phyloP scores from a whole-genome alignment of 1,140 invertebrate genomes.

The Littorina saxatilis region DNA sequence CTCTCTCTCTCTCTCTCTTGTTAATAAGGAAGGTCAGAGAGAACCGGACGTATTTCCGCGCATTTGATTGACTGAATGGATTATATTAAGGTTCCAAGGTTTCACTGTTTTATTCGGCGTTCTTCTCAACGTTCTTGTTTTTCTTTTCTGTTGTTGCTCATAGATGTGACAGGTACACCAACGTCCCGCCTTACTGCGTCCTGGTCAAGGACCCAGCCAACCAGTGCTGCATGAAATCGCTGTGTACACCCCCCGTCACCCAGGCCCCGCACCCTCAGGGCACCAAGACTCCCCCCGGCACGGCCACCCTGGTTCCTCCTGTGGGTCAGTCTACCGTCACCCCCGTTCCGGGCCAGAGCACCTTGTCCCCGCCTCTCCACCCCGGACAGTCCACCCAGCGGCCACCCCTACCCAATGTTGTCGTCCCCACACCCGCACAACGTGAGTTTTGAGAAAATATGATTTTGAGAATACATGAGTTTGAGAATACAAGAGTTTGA shows the following conservation, averaged over 20 bases:
- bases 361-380: background rate
- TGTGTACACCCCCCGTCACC: conserved; percentile 50
- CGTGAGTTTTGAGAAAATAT: too few relatives aligned
- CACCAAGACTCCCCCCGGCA: background rate
- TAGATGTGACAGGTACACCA: conserved; percentile 58
- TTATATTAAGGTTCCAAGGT: too few relatives aligned
- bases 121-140: too few relatives aligned
- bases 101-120: too few relatives aligned
- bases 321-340: background rate
- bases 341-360: background rate
- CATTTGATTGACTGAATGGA: too few relatives aligned
- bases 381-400: conserved; percentile 16
- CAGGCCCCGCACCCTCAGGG: background rate
- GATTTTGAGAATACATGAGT: too few relatives aligned
- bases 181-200: conserved; percentile 54
- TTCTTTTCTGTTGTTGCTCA: too few relatives aligned
- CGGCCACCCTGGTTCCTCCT: background rate
- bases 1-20: too few relatives aligned
- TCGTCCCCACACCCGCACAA: conserved; percentile 36
- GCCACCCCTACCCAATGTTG: conserved; percentile 14
- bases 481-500: too few relatives aligned
- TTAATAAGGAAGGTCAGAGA: too few relatives aligned
- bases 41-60: too few relatives aligned
- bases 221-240: conserved; percentile 53
- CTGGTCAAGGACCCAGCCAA: conserved; percentile 53